Evolutionary conservation across 2,113 vertebrate genomes (phyloP), one percentile per base, ranked within the genome.

Genomic region (Tetraodon nigroviridis): DNA sequence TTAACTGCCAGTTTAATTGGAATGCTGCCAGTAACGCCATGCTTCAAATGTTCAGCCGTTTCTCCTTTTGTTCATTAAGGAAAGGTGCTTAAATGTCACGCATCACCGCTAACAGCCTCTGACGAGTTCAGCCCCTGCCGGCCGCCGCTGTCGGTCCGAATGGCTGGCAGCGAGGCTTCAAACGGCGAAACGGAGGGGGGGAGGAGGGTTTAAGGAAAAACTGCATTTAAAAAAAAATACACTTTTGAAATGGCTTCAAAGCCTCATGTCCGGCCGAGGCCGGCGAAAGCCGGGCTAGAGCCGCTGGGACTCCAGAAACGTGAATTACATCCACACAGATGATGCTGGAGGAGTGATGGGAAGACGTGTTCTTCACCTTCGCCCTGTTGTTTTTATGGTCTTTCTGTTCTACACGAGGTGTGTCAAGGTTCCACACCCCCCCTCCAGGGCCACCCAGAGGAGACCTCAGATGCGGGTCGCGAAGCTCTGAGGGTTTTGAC

Each of bases 81-180:
- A 50, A 69, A 80, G 73, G 63, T 64, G 51, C 70, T 77, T 75
- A 87, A 86, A 89, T 87, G 86, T 86, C 88, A 86, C 27, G 73
- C 75, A 69, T 88, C 78, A 71, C 69, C 41, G 71, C 84, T 79
- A 79, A 87, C 62, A 61, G 76, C 78, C 73, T 86, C 81, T 86
- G 78, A 80, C 46, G 58, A 60, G 81, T 78, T 75, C 73, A 41
- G 75, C 62, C 7, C 75, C 73, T 59, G 27, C 19, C 50, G 70
- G 61, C 49, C n/a, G 49, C 1, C 49, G 75, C 71, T 18, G 46
- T 80, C 78, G 76, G 79, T 80, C 55, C 73, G 76, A 57, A 78
- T 41, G 81, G 76, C 73, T 65, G 2, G 70, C 63, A 75, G 69
- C 65, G 32, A 72, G 65, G 71, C 74, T 83, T 86, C 76, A 84